Percentiles rank a stretch among this genome's conserved stretches.
These are phyloP conservation scores for Brachypodius melanocephalos DNA, from an alignment of 2,113 vertebrate genomes.

Conservation along the genomic window DNA sequence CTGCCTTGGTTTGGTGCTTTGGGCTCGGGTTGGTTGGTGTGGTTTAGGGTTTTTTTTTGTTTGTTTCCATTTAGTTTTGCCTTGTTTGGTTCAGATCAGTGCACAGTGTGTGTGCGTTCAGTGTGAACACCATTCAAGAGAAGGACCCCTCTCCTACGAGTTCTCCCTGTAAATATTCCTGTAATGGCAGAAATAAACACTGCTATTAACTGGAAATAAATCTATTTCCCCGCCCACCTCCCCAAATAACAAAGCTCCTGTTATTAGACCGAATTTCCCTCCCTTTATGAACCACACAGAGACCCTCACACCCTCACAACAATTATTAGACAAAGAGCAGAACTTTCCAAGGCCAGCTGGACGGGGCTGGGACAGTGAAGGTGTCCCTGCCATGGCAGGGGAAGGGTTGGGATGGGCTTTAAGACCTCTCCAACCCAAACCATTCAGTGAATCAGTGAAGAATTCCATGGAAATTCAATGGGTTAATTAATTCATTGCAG, in stretches of 20 bases:
- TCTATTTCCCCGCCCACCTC: background rate
- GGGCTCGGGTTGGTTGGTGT: background rate
- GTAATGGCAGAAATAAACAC: background rate
- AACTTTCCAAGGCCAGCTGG: background rate
- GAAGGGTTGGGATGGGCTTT: background rate
- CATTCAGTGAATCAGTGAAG: too few relatives aligned
- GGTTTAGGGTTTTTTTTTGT: background rate
- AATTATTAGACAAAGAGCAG: background rate
- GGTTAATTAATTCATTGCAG: background rate
- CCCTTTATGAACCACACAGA: too few relatives aligned
- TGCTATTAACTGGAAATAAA: background rate
- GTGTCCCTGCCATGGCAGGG: background rate
- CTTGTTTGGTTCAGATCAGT: background rate
- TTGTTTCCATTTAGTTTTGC: background rate
- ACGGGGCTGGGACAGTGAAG: fast-evolving
- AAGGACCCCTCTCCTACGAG: background rate
- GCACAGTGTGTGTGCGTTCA: too few relatives aligned
- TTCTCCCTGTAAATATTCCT: background rate
- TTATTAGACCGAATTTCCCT: background rate
- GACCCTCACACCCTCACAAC: background rate
- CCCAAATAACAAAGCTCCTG: background rate
- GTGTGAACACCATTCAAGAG: background rate
- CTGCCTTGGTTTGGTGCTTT: background rate
- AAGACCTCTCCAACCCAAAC: too few relatives aligned
- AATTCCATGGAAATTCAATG: background rate